Evolutionary conservation across 2,113 vertebrate genomes (phyloP).

Genomic region (Cathartes aura): DNA sequence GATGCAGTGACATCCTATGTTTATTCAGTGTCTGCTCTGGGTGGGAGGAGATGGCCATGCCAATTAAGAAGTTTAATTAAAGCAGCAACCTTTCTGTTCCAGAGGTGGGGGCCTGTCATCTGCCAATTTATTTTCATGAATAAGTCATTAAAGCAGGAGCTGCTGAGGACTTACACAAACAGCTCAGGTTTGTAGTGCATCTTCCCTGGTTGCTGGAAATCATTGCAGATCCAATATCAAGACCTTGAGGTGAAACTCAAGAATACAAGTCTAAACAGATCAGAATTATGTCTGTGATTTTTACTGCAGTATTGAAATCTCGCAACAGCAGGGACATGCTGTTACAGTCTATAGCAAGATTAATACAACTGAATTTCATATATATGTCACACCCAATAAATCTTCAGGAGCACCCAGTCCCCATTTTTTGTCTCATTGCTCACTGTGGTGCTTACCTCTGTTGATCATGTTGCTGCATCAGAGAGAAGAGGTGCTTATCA

Average conservation of each 20-base stretch:
- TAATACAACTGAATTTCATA: neutral
- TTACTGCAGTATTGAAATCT: neutral
- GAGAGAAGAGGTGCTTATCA: neutral
- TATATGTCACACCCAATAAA: neutral
- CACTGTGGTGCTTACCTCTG: neutral
- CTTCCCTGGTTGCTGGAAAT: constrained; percentile 1
- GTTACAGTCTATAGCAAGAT: neutral
- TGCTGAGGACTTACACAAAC: neutral
- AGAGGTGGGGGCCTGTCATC: neutral
- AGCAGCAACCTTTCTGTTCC: constrained; percentile 32
- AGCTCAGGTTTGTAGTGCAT: neutral
- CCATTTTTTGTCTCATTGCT: neutral
- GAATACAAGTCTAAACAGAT: neutral
- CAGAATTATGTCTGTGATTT: neutral
- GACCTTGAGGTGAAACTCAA: neutral
- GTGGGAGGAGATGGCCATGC: neutral
- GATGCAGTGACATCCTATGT: constrained; percentile 21
- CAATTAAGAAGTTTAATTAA: constrained; percentile 63
- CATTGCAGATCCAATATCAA: neutral
- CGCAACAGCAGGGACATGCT: neutral
- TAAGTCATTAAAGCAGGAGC: constrained; percentile 16
- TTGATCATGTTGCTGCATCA: neutral
- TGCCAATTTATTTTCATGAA: constrained; percentile 37
- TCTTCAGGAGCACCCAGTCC: neutral
- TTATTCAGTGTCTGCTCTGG: neutral